Conservation (phyloP, 2,113 vertebrate genomes). For the Myotis lucifugus region DNA sequence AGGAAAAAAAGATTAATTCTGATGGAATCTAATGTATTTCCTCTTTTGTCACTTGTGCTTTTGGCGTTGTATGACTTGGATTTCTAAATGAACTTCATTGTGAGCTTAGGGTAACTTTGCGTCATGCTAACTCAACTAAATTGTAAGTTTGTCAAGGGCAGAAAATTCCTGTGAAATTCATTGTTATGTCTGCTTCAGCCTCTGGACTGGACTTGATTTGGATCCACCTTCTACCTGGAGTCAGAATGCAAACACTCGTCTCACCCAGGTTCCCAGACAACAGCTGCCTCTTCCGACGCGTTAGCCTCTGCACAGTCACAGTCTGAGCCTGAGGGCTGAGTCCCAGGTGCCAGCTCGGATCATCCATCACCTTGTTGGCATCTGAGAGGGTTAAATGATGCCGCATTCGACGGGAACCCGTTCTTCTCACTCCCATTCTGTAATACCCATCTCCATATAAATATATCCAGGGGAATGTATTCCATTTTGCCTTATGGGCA, state of each 20-base stretch:
- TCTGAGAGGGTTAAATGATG: neutral
- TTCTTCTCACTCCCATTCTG: neutral
- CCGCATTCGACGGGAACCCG: neutral
- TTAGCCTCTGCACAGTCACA: neutral
- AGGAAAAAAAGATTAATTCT: neutral
- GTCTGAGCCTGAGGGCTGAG: neutral
- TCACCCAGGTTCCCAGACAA: neutral
- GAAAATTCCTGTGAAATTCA: neutral
- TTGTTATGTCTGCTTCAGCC: neutral
- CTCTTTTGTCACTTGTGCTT: neutral
- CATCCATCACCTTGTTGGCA: neutral
- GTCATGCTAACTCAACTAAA: neutral
- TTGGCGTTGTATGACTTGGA: neutral
- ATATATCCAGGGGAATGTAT: conserved; percentile 68
- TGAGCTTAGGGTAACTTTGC: neutral
- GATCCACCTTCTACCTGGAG: neutral
- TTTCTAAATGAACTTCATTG: neutral
- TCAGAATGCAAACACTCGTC: neutral
- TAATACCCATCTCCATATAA: conserved; percentile 47
- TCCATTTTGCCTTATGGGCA: conserved; percentile 78
- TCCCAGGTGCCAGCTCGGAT: neutral
- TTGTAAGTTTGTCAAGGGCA: neutral
- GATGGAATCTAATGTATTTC: neutral
- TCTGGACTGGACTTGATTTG: neutral
- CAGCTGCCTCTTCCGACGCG: neutral